phyloP scores from a whole-genome alignment of 2,113 vertebrate species.

The Bambusicola thoracicus region DNA sequence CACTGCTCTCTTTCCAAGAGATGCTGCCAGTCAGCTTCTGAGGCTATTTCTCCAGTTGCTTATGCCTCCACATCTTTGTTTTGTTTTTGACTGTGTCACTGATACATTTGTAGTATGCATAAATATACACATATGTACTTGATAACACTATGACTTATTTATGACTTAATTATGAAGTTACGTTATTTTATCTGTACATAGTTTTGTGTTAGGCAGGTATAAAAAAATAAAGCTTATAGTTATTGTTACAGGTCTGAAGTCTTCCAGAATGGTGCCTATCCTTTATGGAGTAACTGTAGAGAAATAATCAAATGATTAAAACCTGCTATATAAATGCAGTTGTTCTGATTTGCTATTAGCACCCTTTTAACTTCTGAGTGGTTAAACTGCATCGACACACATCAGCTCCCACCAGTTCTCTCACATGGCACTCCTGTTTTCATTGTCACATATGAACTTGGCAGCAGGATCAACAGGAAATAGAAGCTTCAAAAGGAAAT shows the following conservation, averaged over 20 bases:
- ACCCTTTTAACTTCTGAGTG: neutral
- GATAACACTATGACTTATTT: neutral
- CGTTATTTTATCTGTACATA: neutral
- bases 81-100: neutral
- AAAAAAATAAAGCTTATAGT: slow-evolving; percentile 16
- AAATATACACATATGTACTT: neutral
- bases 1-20: neutral
- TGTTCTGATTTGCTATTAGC: neutral
- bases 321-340: neutral
- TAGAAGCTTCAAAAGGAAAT: slow-evolving; percentile 9
- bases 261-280: neutral
- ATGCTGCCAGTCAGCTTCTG: neutral
- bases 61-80: neutral
- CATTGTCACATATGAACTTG: neutral
- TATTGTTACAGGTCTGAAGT: neutral
- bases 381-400: neutral
- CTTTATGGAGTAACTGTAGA: neutral
- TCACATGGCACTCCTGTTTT: slow-evolving; percentile 29
- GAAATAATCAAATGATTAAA: neutral
- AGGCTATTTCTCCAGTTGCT: neutral
- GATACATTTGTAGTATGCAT: neutral
- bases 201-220: neutral
- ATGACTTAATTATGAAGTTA: slow-evolving; percentile 24
- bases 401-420: slow-evolving; percentile 2
- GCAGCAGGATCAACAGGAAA: neutral